Base-by-base conservation (phyloP, 2,797 vertebrate species). In the Anguilla anguilla region DNA sequence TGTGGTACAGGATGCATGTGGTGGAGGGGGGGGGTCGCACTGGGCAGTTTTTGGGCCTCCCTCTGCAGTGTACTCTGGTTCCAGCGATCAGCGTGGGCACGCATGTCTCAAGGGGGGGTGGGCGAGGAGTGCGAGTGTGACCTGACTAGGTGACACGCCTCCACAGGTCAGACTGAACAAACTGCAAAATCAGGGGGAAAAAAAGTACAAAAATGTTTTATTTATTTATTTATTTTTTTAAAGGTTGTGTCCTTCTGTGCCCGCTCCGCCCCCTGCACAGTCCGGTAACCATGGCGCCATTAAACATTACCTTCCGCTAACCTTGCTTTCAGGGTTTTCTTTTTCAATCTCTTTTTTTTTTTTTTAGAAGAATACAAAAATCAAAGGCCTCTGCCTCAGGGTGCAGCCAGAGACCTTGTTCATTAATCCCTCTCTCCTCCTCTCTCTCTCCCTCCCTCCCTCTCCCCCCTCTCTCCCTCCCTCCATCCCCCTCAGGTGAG, bases 261-360 rank as follows among this genome's bases (percentile, higher is more conserved):
- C 81, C n/a, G 39, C n/a, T 13, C 49, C 28, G 51, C 6, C 17
- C 25, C 0, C 2, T 28, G 55, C 51, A 83, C 51, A 55, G 1
- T 57, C 11, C 51, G 17, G 43, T 84, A 19, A 17, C 83, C 83
- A 28, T 13, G 17, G 5, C 10, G 53, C 53, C 51, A 15, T 84
- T 84, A 84, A 84, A 84, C n/a, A 84, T 57, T 35, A 84, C 55
- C 83, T 11, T 84, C 2, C 17, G 9, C 83, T 59, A 28, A 31
- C 83, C 28, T 84, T 17, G 28, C 59, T 59, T 10, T 59, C 28
- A 15, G 0, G 4, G 82, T 35, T 51, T 4, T 51, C 28, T 59
- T 25, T 31, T 55, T 49, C 15, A 46, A 49, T n/a, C 5, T 53
- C 10, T 69, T 10, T 28, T n/a, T 69, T 10, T 25, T n/a, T n/a